Evolutionary conservation across 2,888 invertebrate species (phyloP).

Genomic region (Thymelicus sylvestris): DNA sequence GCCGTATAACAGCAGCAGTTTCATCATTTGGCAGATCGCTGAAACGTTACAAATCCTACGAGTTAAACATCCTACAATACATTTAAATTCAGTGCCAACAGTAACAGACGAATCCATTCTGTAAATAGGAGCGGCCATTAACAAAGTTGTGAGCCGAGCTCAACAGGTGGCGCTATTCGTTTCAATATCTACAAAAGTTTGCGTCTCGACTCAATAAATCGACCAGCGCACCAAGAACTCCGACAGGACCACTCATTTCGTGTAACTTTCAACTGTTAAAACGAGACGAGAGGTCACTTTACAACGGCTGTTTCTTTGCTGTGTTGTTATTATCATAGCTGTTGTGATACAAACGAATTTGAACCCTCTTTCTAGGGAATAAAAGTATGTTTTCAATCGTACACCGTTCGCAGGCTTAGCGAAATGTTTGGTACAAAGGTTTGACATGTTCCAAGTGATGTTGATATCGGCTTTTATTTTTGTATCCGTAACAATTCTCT

Average conservation of each 20-base stretch:
- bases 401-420: constrained; percentile 60
- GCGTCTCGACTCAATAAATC: constrained; percentile 77
- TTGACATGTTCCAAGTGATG: constrained; percentile 63
- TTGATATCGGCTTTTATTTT: constrained; percentile 61
- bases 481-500: constrained; percentile 29
- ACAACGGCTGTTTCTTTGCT: constrained; percentile 66
- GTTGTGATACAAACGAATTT: constrained; percentile 61
- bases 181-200: constrained; percentile 84
- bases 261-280: constrained; percentile 44
- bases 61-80: constrained; percentile 35
- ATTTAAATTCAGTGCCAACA: constrained; percentile 45
- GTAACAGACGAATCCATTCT: constrained; percentile 55
- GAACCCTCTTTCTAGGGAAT: constrained; percentile 54
- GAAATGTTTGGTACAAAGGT: constrained; percentile 71
- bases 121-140: constrained; percentile 72
- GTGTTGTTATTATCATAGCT: constrained; percentile 78
- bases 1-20: not conserved
- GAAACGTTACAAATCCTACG: constrained; percentile 11
- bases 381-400: constrained; percentile 45
- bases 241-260: constrained; percentile 44
- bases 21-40: not conserved
- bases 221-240: constrained; percentile 62
- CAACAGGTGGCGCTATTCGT: constrained; percentile 83
- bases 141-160: constrained; percentile 71
- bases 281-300: constrained; percentile 53